Base-by-base conservation (phyloP, 2,113 vertebrate species). In the Mesoclemmys tuberculata region DNA sequence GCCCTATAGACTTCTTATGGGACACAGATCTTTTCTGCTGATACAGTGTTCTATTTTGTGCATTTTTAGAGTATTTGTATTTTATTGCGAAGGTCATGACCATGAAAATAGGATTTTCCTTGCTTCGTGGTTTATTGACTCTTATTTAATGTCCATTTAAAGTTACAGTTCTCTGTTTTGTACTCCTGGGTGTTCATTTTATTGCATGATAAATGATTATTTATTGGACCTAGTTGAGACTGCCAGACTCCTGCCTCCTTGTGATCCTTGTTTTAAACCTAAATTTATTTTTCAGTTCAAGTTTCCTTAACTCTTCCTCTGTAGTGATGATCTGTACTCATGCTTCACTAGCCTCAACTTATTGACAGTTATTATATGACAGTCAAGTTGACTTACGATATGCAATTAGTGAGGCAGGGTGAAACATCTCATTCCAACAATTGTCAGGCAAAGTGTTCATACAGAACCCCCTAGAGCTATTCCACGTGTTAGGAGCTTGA, bases 331-430 rank as follows among this genome's bases (percentile, higher is more conserved):
- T 35, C 78, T 48, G 29, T 29, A 41, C 78, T 85, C 54, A n/a
- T 46, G 16, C 52, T 93, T 85, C 82, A 87, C 79, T 93, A 89
- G 18, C 29, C 4, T 81, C 51, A 46, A 46, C 41, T 26, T 46
- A 31, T 41, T 94, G n/a, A n/a, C n/a, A n/a, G 95, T 95, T 84
- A 79, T 83, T 27, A 24, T 84, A 31, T 84, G 92, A 16, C 41
- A 87, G 84, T 71, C 71, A 44, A 31, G 58, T 68, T 35, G 86
- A 90, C 80, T 90, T 87, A 95, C 87, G 91, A 68, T 55, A 91
- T 3, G 14, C 80, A 89, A 4, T 94, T 93, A 95, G 88, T 79
- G 55, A 89, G 41, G 85, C 77, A 44, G 7, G 56, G 75, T 55
- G 54, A 26, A 81, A n/a, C 64, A 89, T 85, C 90, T 85, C n/a